Percentiles rank a stretch among this genome's conserved stretches.
Evolutionary conservation across 2,113 vertebrate genomes (phyloP).

Genomic region (Sturnira hondurensis): DNA sequence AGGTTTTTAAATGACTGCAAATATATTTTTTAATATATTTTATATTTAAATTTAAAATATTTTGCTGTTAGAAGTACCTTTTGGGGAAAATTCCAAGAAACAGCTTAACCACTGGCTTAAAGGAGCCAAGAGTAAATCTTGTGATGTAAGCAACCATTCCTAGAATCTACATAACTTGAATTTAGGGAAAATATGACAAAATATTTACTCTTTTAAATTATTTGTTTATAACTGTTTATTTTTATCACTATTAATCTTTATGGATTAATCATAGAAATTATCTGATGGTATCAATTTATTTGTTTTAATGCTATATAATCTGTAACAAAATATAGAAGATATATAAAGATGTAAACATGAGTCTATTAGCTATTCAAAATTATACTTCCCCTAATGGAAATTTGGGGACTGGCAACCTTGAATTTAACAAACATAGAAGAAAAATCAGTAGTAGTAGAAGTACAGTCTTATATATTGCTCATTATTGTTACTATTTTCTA

Average conservation of each 20-base stretch:
- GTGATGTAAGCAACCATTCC: neutral
- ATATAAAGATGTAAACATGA: neutral
- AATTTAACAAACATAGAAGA: conserved; percentile 17
- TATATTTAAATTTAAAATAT: conserved; percentile 34
- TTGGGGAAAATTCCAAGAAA: neutral
- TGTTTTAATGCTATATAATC: neutral
- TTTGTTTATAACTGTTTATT: neutral
- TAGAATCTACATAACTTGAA: neutral
- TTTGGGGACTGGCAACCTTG: neutral
- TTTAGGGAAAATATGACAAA: conserved; percentile 8
- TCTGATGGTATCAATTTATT: neutral
- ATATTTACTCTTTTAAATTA: neutral
- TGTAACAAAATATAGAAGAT: neutral
- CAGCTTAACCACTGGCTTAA: neutral
- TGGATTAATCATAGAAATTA: neutral
- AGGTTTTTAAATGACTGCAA: neutral
- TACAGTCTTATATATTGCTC: neutral
- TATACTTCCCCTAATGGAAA: neutral
- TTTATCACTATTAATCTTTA: conserved; percentile 1
- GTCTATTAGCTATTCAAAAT: neutral
- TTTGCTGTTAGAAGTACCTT: conserved; percentile 7
- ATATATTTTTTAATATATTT: neutral
- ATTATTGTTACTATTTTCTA: neutral
- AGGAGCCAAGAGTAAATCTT: neutral
- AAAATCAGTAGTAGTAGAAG: neutral